phyloP scores from a whole-genome alignment of 2,888 invertebrate species.

The Protonemura montana region DNA sequence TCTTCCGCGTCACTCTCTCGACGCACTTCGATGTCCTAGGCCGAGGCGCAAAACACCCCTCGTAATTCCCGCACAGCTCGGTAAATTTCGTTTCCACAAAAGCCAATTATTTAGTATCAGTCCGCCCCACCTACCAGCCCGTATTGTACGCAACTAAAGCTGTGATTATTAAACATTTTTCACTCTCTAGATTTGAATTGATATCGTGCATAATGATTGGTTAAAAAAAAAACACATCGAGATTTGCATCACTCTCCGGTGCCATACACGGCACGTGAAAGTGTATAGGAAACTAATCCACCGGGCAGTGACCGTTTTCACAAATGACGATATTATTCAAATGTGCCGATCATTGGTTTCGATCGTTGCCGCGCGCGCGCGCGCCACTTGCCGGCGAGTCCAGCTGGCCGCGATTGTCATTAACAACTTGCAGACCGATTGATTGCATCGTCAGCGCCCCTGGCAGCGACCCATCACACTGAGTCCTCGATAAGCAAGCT shows the following conservation, averaged over 20 bases:
- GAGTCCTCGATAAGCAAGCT: no score
- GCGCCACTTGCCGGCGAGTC: background rate
- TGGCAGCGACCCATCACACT: no score
- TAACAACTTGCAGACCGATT: background rate
- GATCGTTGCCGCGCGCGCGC: background rate
- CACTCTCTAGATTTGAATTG: conserved; percentile 4
- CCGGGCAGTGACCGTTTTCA: background rate
- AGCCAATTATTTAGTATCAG: background rate
- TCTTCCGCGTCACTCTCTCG: background rate
- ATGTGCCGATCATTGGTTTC: background rate
- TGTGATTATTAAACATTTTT: conserved; percentile 12
- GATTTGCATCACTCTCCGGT: no score
- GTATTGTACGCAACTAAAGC: background rate
- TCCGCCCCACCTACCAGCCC: background rate
- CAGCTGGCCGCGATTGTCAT: background rate
- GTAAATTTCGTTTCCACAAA: background rate
- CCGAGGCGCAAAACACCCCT: background rate
- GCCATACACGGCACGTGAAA: no score
- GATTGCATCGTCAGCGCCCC: no score
- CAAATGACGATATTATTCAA: background rate
- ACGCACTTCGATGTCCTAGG: background rate
- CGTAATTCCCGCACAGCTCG: background rate
- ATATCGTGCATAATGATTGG: background rate
- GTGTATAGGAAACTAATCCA: background rate
- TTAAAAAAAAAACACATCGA: background rate